These are phyloP conservation scores for Gila orcuttii DNA, from an alignment of 2,113 vertebrate species.

Conservation along the genomic window DNA sequence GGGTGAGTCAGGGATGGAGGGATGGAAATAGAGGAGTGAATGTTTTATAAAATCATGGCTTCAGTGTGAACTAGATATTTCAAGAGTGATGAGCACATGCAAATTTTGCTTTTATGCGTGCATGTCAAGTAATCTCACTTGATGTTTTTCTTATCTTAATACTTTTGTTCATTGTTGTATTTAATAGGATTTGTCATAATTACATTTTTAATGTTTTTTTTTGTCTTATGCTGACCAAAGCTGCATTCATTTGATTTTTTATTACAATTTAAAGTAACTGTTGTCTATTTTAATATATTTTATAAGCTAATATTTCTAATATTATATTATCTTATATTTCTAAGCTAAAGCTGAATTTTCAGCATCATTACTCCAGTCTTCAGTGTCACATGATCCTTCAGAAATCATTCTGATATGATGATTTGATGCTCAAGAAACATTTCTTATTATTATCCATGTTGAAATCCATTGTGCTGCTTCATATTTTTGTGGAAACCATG, in stretches of 20 bases:
- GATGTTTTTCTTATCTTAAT: not conserved
- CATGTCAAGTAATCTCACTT: not conserved
- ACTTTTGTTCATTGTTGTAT: not conserved
- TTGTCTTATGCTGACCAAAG: no score
- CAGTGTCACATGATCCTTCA: not conserved
- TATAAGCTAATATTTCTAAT: not conserved
- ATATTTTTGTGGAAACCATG: no score
- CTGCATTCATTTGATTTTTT: no score
- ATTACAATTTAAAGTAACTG: no score
- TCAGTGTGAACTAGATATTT: slow-evolving; percentile 65
- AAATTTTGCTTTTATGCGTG: slow-evolving; percentile 6
- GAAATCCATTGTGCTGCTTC: no score
- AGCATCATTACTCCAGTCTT: not conserved
- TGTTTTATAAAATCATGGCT: slow-evolving; percentile 70
- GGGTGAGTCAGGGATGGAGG: slow-evolving; percentile 66
- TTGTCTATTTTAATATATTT: no score
- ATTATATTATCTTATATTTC: not conserved
- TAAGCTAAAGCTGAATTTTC: not conserved
- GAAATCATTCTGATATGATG: not conserved
- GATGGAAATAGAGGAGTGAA: slow-evolving; percentile 55
- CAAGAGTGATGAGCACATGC: slow-evolving; percentile 7
- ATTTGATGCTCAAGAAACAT: not conserved
- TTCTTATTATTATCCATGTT: not conserved
- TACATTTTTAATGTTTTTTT: no score
- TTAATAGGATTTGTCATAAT: not conserved